phyloP scores from a whole-genome alignment of 2,797 vertebrate genomes.

The Coregonus suidteri region DNA sequence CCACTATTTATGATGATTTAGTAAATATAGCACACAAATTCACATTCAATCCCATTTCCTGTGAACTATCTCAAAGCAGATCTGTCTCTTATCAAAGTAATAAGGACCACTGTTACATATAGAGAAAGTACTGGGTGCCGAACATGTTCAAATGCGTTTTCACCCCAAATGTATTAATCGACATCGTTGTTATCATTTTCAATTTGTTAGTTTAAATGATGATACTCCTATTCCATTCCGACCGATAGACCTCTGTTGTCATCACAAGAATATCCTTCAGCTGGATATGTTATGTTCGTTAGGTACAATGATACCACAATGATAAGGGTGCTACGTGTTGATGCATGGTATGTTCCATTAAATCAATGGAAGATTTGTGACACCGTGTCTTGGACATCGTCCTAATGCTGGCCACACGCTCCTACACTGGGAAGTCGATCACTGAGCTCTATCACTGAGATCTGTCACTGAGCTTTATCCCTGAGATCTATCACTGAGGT shows the following conservation, averaged over 20 bases:
- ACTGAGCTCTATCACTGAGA: too few relatives aligned
- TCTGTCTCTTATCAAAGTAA: conserved; percentile 66
- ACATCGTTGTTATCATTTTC: conserved; percentile 69
- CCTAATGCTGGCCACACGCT: conserved; percentile 46
- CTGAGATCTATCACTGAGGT: too few relatives aligned
- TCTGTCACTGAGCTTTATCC: too few relatives aligned
- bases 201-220: conserved; percentile 59
- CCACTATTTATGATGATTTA: conserved; percentile 66
- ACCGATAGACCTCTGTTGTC: conserved; percentile 37
- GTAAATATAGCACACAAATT: conserved; percentile 77
- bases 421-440: too few relatives aligned
- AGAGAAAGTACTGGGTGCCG: conserved; percentile 44
- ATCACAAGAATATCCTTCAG: conserved; percentile 40
- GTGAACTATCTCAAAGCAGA: conserved; percentile 63
- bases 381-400: conserved; percentile 44
- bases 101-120: conserved; percentile 67
- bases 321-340: conserved; percentile 45
- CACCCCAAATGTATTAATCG: conserved; percentile 50
- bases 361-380: conserved; percentile 52
- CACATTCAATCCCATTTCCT: conserved; percentile 73
- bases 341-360: conserved; percentile 42
- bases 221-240: conserved; percentile 27
- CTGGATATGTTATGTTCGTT: conserved; percentile 40
- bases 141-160: conserved; percentile 61
- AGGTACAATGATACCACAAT: conserved; percentile 37